Evolutionary conservation across 2,888 invertebrate genomes (phyloP).

Genomic region (Nomada lathburiana): DNA sequence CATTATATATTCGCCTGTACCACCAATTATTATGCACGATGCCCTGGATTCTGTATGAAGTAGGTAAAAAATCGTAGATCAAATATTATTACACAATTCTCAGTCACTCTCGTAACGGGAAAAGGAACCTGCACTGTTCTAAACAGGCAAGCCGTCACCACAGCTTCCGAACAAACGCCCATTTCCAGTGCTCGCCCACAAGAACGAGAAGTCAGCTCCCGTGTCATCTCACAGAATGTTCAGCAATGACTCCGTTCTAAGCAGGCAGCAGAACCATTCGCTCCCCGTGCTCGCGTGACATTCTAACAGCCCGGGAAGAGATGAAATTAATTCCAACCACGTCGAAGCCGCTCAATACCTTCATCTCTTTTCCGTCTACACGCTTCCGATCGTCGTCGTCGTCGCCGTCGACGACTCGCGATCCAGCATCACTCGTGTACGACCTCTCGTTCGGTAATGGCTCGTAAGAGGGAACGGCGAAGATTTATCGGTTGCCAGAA

Average conservation of each 20-base stretch:
- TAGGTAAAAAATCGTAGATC: no score
- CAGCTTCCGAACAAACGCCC: conserved; percentile 32
- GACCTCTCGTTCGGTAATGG: conserved; percentile 79
- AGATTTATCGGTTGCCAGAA: conserved; percentile 81
- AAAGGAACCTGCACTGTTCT: no score
- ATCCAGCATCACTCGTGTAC: conserved; percentile 49
- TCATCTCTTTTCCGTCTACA: conserved; percentile 64
- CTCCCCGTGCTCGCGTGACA: conserved; percentile 58
- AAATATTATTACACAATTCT: no score
- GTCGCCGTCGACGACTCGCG: conserved; percentile 38
- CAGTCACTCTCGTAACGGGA: no score
- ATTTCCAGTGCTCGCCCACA: conserved; percentile 16
- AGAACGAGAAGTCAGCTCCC: conserved; percentile 14
- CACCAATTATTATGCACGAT: no score
- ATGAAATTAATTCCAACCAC: conserved; percentile 73
- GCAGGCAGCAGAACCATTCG: conserved; percentile 67
- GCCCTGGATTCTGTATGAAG: no score
- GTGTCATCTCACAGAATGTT: conserved; percentile 34
- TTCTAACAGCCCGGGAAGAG: conserved; percentile 54
- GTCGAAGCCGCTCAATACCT: conserved; percentile 69
- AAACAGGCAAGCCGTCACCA: background rate
- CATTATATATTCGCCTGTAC: no score
- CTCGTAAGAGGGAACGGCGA: conserved; percentile 80
- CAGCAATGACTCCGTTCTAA: conserved; percentile 56
- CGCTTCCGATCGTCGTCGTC: conserved; percentile 31